A percentile compares a stretch with the other conserved stretches of the same genome.
Evolutionary conservation across 1,140 invertebrate species (phyloP).

Genomic region (Ephestia elutella): DNA sequence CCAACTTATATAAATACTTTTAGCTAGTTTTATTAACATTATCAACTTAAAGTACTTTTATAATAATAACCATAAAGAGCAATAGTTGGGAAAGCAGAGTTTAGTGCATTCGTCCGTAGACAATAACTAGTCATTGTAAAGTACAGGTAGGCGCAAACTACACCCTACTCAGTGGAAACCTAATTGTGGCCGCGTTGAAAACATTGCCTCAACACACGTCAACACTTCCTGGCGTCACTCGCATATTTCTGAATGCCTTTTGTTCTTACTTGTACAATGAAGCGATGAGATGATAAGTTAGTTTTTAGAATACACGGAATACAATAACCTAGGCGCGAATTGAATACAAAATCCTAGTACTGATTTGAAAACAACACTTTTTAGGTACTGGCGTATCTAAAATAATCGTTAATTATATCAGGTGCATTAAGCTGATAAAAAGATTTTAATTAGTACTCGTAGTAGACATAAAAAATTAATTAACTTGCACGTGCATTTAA

Average conservation of each 20-base stretch:
- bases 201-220: constrained; percentile 61
- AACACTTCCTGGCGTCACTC: constrained; percentile 44
- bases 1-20: too few species aligned
- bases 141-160: constrained; percentile 39
- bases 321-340: constrained; percentile 3
- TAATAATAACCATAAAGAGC: not conserved
- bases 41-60: too few species aligned
- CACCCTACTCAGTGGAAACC: constrained; percentile 56
- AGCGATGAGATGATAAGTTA: constrained; percentile 17
- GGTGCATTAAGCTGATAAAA: too few species aligned
- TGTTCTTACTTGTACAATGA: constrained; percentile 62
- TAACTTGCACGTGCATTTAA: too few species aligned
- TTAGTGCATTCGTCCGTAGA: constrained; percentile 23
- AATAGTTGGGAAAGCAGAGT: not conserved
- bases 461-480: too few species aligned
- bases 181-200: constrained; percentile 59
- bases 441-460: too few species aligned
- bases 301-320: not conserved
- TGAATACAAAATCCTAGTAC: not conserved
- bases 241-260: constrained; percentile 63
- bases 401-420: too few species aligned
- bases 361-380: not conserved
- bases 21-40: too few species aligned
- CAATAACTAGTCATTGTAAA: constrained; percentile 33
- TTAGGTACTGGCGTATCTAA: not conserved